A percentile compares a stretch with the other conserved stretches of the same genome.
Evolutionary conservation across 1,140 invertebrate species (phyloP).

Genomic region (Ectropis grisescens): DNA sequence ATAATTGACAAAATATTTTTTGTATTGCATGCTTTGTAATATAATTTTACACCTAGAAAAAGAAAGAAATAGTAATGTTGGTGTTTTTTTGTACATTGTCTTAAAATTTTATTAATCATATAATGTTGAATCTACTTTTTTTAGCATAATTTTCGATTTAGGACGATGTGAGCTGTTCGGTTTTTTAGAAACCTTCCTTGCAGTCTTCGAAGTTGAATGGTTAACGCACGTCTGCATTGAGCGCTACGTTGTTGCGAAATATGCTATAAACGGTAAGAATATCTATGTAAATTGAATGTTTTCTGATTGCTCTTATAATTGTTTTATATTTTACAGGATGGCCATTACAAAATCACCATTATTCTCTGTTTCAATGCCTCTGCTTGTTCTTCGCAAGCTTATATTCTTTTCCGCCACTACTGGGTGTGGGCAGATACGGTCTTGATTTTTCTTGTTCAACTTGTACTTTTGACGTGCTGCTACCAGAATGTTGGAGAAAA

Average conservation of each 20-base stretch:
- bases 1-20: no score
- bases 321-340: slow-evolving; percentile 33
- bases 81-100: no score
- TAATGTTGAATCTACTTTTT: no score
- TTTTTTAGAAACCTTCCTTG: slow-evolving; percentile 45
- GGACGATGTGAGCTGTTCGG: no score
- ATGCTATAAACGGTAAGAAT: slow-evolving; percentile 35
- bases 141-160: no score
- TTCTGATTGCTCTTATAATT: no score
- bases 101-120: no score
- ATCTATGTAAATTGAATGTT: slow-evolving; percentile 1
- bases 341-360: slow-evolving; percentile 27
- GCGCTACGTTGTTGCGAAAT: slow-evolving; percentile 48
- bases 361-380: slow-evolving; percentile 26
- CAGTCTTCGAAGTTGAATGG: slow-evolving; percentile 46
- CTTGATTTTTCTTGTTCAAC: slow-evolving; percentile 37
- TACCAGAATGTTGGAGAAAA: slow-evolving; percentile 27
- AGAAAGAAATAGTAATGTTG: no score
- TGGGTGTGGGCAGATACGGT: slow-evolving; percentile 32
- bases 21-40: no score
- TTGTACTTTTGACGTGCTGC: slow-evolving; percentile 34
- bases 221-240: slow-evolving; percentile 53
- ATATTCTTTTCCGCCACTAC: slow-evolving; percentile 33
- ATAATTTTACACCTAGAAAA: no score
- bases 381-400: slow-evolving; percentile 23